Evolutionary conservation across 2,113 vertebrate species (phyloP), one percentile per base, ranked within the genome.

Genomic region (Lophochroa leadbeateri): DNA sequence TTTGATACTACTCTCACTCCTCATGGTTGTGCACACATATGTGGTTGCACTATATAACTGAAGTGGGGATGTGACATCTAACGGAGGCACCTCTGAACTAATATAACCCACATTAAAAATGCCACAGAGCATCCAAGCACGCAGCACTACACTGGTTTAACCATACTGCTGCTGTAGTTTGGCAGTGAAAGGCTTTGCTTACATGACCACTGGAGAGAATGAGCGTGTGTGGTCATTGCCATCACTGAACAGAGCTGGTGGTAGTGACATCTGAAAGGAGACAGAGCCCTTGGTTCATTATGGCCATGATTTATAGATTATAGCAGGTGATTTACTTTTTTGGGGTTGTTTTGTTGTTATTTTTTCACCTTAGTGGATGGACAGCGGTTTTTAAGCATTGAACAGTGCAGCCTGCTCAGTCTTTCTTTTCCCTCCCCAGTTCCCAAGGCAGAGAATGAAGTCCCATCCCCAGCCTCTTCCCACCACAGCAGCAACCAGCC

Each of bases 401-500:
- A 31, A 13, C 0, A 1, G 1, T 2, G 1, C 57, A 21, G 13
- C 67, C 16, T 37, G 6, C 82, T 88, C 41, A 2, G 7, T 3
- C 11, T 4, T 17, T 27, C 4, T 27, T 1, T 11, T 14, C 29
- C 29, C 63, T 65, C 58, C 69, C 16, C 97, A 99, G 99, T 97
- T 77, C 98, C 98, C 83, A 99, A 99, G 97, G 96, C 98, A 11
- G 99, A 99, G 68, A 99, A 99, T 5, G 99, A 99, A 57, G 98
- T 99, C 63, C 99, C 99, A 3, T 99, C 99, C 19, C 99, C 99
- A 5, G 99, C 99, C 28, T 99, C 99, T 4, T 99, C 99, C 31
- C 99, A 99, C 88, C 99, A 99, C 98, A 99, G 99, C 97, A 99
- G 99, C 98, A 99, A 96, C 89, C 99, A 99, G 97, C 99, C 98